Base-by-base conservation (phyloP, 1,140 invertebrate genomes). In the Holotrichia oblita region DNA sequence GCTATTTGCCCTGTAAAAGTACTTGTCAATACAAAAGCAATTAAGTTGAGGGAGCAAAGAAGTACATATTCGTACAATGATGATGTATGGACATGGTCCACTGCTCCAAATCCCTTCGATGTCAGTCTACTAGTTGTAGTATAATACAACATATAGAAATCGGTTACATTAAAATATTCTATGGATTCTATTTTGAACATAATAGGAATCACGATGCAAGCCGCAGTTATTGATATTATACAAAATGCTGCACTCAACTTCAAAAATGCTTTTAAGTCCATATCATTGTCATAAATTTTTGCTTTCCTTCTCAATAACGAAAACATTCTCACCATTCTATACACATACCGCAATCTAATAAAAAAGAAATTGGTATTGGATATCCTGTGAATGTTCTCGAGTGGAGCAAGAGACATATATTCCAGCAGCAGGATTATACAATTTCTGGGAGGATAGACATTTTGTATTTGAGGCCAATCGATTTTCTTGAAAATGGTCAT, bases 401-500 rank as follows among this genome's bases (percentile, higher is more conserved):
- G 8, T 12, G 77, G 77, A 8, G 74, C 12, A 10, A 78, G 7
- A 3, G 69, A 74, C 3, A 73, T 10, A 6, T 41, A n/a, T 10
- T 74, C 69, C 42, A 78, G 17, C 0, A 78, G n/a, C 10, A 74
- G 2, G 6, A 78, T 9, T 20, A 73, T 0, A 10, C 69, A n/a
- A 40, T 73, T 17, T 22, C 69, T 44, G 0, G 22, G n/a, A 40
- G 20, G 40, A 20, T 78, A 59, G 12, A 8, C 2, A n/a, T 74
- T n/a, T 34, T 74, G 64, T n/a, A 74, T n/a, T 74, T 78, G 41
- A 8, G 44, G 20, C 77, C 69, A 74, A 17, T 74, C 2, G 2
- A 55, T 59, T n/a, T 73, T 78, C 24, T 74, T 74, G 27, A 55
- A 78, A 27, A 73, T 55, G 0, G 42, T 73, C 69, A 78, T 74